These are phyloP conservation scores for Pteronotus mesoamericanus DNA, from an alignment of 2,797 vertebrate species.

Conservation along the genomic window DNA sequence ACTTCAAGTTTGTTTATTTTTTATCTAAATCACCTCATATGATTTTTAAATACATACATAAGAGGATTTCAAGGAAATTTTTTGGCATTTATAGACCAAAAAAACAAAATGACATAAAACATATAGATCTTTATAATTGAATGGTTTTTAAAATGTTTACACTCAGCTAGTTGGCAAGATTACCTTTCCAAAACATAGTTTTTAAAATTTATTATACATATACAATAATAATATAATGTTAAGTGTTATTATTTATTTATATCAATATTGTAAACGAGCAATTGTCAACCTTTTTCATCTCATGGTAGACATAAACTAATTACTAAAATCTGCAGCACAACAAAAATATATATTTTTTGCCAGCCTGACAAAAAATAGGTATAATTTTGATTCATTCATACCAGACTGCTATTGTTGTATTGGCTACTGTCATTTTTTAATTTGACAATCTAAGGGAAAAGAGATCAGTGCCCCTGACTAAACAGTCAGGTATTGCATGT, in stretches of 20 bases:
- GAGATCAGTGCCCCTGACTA: no score
- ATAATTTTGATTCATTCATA: background rate
- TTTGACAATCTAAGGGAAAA: background rate
- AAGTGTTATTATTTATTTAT: background rate
- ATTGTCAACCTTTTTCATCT: background rate
- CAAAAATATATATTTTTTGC: background rate
- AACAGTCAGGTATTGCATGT: no score
- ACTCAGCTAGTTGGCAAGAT: background rate
- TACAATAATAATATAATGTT: background rate
- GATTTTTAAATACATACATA: conserved; percentile 7
- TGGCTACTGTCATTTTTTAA: background rate
- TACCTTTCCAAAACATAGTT: background rate
- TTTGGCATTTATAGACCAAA: background rate
- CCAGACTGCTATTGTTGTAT: background rate
- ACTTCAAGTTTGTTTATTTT: background rate
- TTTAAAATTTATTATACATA: background rate
- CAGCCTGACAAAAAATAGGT: background rate
- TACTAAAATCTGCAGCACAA: background rate
- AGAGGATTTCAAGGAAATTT: background rate
- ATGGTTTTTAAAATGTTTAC: background rate
- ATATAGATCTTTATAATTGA: conserved; percentile 3
- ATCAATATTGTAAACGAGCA: background rate
- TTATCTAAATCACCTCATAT: background rate
- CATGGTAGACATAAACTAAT: background rate
- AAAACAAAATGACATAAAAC: background rate